Evolutionary conservation across 2,888 invertebrate genomes (phyloP), one percentile per base, ranked within the genome.

Genomic region (Mamestra brassicae): DNA sequence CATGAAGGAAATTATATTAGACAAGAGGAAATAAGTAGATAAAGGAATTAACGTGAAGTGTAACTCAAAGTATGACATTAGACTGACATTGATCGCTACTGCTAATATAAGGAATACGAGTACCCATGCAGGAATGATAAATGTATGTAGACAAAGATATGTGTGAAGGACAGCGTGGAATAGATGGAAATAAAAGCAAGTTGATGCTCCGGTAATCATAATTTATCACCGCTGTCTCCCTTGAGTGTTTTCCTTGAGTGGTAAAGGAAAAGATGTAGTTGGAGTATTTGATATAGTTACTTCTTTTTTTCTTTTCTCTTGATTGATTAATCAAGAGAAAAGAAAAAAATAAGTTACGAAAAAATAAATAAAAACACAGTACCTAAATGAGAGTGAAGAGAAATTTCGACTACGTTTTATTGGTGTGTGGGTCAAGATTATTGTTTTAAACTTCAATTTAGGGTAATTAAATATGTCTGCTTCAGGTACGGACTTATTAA

Each of bases 161-260:
- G 74, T 74, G 77, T 78, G 75, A 81, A 69, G 84, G 74, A 85
- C 86, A 80, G 65, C 73, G 81, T 71, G 66, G 67, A 80, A 71
- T 74, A 61, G 76, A 83, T 85, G 80, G 74, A 83, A 87, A 86
- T 87, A 86, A 86, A 85, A 86, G 87, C 85, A 86, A 79, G 69
- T 71, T 81, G 81, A 81, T 81, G 85, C 66, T 76, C 60, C 74
- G 34, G 81, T 83, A 87, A 87, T 87, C 83, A 86, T 81, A 85
- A 86, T 86, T 87, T 87, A 86, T 86, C 80, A 85, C 85, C 76
- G 66, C 69, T 70, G 69, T 71, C 52, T 75, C 63, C 26, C 68
- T 81, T 66, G 62, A 66, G 61, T 60, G 60, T 76, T 77, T 83
- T 83, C 74, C 71, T 71, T 68, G 66, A 85, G 76, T 69, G 73